Percentiles rank a stretch among this genome's conserved stretches.
Evolutionary conservation across 2,888 invertebrate species (phyloP).

Genomic region (Hirtodrosophila histrioides): DNA sequence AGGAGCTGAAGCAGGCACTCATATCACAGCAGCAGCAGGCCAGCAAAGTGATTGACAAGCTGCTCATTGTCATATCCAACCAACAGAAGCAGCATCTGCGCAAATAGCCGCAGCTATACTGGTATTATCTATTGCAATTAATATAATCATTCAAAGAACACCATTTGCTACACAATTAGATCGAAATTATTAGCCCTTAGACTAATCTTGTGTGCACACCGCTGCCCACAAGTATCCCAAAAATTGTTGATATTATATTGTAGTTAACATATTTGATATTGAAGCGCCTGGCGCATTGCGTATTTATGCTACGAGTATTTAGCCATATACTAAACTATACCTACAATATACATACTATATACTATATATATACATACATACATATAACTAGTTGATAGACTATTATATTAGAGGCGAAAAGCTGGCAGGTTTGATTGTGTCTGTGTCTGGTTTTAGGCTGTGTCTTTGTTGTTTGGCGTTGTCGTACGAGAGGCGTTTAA

Average conservation of each 20-base stretch:
- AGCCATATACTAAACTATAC: constrained; percentile 40
- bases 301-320: constrained; percentile 38
- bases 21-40: constrained; percentile 85
- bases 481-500: constrained; percentile 64
- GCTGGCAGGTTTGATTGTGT: constrained; percentile 57
- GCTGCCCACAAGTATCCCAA: constrained; percentile 37
- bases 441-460: constrained; percentile 74
- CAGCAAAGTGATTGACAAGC: constrained; percentile 84
- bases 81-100: constrained; percentile 84
- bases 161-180: constrained; percentile 41
- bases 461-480: constrained; percentile 77
- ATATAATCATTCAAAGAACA: constrained; percentile 16
- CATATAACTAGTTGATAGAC: constrained; percentile 55
- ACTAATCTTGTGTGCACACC: constrained; percentile 17
- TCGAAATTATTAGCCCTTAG: constrained; percentile 40
- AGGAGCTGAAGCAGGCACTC: constrained; percentile 87
- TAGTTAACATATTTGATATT: constrained; percentile 59
- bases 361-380: constrained; percentile 19
- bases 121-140: constrained; percentile 30
- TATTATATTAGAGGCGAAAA: constrained; percentile 58
- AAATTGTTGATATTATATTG: constrained; percentile 73
- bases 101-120: constrained; percentile 69
- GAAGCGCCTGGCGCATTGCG: constrained; percentile 51
- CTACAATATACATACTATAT: constrained; percentile 26
- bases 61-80: constrained; percentile 84